phyloP scores from a whole-genome alignment of 1,140 invertebrate genomes.

The Nebria ingens region DNA sequence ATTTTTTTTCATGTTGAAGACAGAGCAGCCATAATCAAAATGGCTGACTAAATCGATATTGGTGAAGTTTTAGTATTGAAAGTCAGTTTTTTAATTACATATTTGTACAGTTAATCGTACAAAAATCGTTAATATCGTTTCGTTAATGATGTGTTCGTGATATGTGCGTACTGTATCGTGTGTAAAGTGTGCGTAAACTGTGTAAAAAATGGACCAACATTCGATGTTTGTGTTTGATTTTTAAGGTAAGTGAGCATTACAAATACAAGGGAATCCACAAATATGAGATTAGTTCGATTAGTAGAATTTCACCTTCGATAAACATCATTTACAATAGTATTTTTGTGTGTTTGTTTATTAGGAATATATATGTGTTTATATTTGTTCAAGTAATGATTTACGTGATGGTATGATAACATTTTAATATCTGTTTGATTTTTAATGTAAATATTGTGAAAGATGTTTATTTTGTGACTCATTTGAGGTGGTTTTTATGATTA shows the following conservation, averaged over 20 bases:
- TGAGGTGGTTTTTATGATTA: not conserved
- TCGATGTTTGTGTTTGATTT: not conserved
- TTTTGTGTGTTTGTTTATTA: no score
- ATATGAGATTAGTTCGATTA: no score
- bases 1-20: conserved; percentile 9
- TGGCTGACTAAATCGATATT: conserved; percentile 15
- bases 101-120: not conserved
- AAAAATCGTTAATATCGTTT: not conserved
- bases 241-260: not conserved
- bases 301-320: no score
- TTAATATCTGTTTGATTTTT: no score
- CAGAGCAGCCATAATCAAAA: conserved; percentile 11
- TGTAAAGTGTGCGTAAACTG: not conserved
- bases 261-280: no score
- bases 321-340: no score
- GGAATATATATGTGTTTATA: no score
- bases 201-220: not conserved
- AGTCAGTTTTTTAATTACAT: not conserved
- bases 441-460: no score
- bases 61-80: not conserved
- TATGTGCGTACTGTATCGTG: not conserved
- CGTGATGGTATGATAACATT: no score
- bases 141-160: not conserved
- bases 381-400: no score
- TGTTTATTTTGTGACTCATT: not conserved